A percentile compares a stretch with the other conserved stretches of the same genome.
phyloP scores from a whole-genome alignment of 1,140 invertebrate species.

The Lethocerus indicus region DNA sequence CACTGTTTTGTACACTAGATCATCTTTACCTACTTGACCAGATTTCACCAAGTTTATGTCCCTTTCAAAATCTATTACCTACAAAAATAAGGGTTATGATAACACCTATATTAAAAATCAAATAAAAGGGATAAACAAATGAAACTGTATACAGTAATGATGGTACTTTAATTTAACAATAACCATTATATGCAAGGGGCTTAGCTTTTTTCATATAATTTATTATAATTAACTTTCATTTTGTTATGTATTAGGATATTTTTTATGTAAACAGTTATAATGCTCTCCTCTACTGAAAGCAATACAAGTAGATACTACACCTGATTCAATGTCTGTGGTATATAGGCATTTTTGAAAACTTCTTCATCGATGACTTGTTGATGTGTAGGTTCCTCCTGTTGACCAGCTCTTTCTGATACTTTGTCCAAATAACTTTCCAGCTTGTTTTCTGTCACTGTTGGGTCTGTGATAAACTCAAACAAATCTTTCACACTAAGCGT shows the following conservation, averaged over 20 bases:
- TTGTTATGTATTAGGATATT: too few relatives aligned
- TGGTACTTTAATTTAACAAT: too few relatives aligned
- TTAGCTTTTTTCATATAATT: too few relatives aligned
- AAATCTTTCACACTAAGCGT: slow-evolving; percentile 81
- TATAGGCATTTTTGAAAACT: slow-evolving; percentile 88
- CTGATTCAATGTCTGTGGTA: slow-evolving; percentile 86
- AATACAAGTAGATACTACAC: slow-evolving; percentile 30
- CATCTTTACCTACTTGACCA: slow-evolving; percentile 36
- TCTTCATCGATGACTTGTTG: slow-evolving; percentile 62
- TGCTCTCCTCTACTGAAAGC: too few relatives aligned
- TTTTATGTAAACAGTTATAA: too few relatives aligned
- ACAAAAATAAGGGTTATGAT: too few relatives aligned
- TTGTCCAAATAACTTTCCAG: slow-evolving; percentile 61
- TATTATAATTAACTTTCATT: too few relatives aligned
- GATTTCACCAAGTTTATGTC: slow-evolving; percentile 67
- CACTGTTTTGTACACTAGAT: slow-evolving; percentile 67
- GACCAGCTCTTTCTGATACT: slow-evolving; percentile 43
- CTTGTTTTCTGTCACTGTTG: slow-evolving; percentile 63
- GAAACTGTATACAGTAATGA: too few relatives aligned
- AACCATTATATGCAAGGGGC: too few relatives aligned
- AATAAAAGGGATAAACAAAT: too few relatives aligned
- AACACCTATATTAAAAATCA: too few relatives aligned
- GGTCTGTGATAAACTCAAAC: slow-evolving; percentile 93
- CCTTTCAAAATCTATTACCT: slow-evolving; percentile 78
- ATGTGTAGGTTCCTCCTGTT: slow-evolving; percentile 38